Percentiles rank a stretch among this genome's conserved stretches.
Conservation (phyloP, 1,140 invertebrate genomes). For the Alviniconcha marisindica region DNA sequence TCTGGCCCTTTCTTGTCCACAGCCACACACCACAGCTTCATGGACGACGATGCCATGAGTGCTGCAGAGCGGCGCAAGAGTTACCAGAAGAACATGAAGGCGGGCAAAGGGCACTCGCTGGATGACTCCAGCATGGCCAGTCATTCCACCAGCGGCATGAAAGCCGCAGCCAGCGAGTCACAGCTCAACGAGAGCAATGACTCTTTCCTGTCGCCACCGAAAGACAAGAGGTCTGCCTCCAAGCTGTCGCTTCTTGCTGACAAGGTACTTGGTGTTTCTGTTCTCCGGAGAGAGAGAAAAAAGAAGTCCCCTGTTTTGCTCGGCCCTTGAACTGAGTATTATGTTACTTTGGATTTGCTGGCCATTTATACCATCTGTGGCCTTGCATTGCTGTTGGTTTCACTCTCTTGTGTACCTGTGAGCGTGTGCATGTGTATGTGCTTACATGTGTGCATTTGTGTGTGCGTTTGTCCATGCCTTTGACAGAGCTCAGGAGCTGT, state of each 20-base stretch:
- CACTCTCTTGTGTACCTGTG: no score
- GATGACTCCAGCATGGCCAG: conserved; percentile 63
- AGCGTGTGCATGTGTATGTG: no score
- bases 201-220: conserved; percentile 57
- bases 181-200: conserved; percentile 60
- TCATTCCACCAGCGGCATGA: conserved; percentile 51
- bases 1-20: conserved; percentile 15
- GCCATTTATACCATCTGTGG: no score
- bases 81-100: conserved; percentile 50
- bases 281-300: no score
- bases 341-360: no score
- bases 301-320: no score
- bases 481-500: no score
- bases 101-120: conserved; percentile 64
- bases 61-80: conserved; percentile 61
- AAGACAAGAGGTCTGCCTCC: conserved; percentile 58
- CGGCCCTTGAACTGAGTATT: no score
- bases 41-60: conserved; percentile 58
- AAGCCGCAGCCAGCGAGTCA: conserved; percentile 69
- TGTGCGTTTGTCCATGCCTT: no score
- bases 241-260: conserved; percentile 72
- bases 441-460: no score
- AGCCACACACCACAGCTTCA: conserved; percentile 55
- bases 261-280: no score
- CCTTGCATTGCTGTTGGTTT: no score